These are phyloP conservation scores for Vanessa cardui DNA, from an alignment of 2,888 invertebrate species.

Conservation along the genomic window DNA sequence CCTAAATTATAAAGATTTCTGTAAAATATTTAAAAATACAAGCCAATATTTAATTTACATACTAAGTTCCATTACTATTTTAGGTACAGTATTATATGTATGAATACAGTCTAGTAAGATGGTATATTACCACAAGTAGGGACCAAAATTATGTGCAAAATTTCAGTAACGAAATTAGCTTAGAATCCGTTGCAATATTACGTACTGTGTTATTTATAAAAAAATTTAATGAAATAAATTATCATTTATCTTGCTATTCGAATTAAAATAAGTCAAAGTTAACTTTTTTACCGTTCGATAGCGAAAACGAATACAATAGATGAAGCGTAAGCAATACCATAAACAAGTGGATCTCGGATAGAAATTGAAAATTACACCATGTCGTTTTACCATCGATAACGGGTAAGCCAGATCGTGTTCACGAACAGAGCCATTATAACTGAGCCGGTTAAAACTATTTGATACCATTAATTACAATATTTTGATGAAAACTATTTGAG, in stretches of 20 bases:
- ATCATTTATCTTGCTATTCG: no score
- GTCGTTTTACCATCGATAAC: constrained; percentile 42
- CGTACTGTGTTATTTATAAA: neutral
- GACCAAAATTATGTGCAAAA: no score
- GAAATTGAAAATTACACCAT: constrained; percentile 35
- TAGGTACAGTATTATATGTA: no score
- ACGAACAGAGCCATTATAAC: constrained; percentile 43
- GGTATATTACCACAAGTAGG: no score
- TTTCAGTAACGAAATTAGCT: no score
- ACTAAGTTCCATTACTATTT: no score
- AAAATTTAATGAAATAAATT: neutral
- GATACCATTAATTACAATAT: constrained; percentile 6
- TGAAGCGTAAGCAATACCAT: constrained; percentile 25
- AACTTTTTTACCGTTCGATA: constrained; percentile 32
- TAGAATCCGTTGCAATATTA: no score
- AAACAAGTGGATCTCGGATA: constrained; percentile 29
- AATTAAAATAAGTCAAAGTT: constrained; percentile 15
- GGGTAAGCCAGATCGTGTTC: constrained; percentile 45
- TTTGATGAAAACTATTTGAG: neutral
- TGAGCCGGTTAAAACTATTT: constrained; percentile 26
- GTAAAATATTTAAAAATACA: no score
- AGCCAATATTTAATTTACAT: no score
- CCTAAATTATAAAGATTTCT: no score
- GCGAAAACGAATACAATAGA: constrained; percentile 27
- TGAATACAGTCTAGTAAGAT: no score